phyloP scores from a whole-genome alignment of 2,113 vertebrate species.

The Murina feae region DNA sequence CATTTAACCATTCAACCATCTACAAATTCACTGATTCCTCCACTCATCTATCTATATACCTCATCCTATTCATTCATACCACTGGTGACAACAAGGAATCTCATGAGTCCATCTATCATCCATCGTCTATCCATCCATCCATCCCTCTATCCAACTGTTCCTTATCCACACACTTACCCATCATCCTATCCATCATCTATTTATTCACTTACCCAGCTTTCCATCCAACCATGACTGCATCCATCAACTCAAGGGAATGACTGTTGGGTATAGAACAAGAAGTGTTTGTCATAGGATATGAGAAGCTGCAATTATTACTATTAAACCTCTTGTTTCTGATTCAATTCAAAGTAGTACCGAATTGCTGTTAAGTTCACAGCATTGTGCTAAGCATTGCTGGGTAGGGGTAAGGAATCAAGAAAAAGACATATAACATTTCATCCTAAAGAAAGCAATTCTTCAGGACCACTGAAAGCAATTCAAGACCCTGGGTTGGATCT shows the following conservation, averaged over 20 bases:
- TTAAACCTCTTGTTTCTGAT: neutral
- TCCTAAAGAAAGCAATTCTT: conserved; percentile 17
- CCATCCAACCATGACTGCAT: neutral
- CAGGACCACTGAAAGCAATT: neutral
- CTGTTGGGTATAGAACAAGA: neutral
- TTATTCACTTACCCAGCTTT: neutral
- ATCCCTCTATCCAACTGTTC: neutral
- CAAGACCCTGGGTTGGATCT: neutral
- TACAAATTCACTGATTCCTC: neutral
- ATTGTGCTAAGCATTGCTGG: neutral
- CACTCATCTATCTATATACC: neutral
- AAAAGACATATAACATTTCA: neutral
- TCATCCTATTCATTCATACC: neutral
- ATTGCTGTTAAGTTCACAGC: neutral
- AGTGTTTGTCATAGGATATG: neutral
- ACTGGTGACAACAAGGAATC: no score
- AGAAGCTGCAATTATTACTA: neutral
- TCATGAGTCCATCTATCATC: neutral
- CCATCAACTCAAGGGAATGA: neutral
- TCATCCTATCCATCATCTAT: neutral
- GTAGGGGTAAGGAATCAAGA: neutral
- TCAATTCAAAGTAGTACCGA: neutral
- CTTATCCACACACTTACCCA: neutral
- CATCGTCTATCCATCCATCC: no score
- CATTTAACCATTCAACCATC: neutral